A percentile compares a stretch with the other conserved stretches of the same genome.
Evolutionary conservation across 2,113 vertebrate species (phyloP).

Genomic region (Chrysochloris asiatica): DNA sequence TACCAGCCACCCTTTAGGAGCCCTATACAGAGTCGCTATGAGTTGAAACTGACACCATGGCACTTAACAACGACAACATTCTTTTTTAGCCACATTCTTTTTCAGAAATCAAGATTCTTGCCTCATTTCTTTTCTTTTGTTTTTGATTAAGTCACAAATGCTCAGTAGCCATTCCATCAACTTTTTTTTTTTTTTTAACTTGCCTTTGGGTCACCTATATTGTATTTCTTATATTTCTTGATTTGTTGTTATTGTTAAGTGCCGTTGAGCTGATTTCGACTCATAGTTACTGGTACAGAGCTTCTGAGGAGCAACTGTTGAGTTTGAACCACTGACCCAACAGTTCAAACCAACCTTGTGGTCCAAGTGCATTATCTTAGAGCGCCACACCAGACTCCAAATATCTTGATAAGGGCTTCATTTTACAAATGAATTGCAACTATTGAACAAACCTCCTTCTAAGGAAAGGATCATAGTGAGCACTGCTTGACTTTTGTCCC

Average conservation of each 20-base stretch:
- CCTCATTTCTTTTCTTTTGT: not conserved
- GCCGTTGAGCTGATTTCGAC: too few relatives aligned
- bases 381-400: too few relatives aligned
- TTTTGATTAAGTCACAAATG: not conserved
- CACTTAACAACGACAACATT: too few relatives aligned
- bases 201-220: not conserved
- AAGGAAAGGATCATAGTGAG: not conserved
- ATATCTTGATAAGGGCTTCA: constrained; percentile 11
- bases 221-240: not conserved
- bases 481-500: not conserved
- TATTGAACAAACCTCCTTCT: not conserved
- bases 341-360: too few relatives aligned
- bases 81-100: not conserved
- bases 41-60: too few relatives aligned
- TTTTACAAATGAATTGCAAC: not conserved
- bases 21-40: too few relatives aligned
- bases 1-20: too few relatives aligned
- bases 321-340: too few relatives aligned
- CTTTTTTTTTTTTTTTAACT: constrained; percentile 35
- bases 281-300: too few relatives aligned
- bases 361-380: too few relatives aligned
- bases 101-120: not conserved
- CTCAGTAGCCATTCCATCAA: not conserved
- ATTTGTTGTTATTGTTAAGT: too few relatives aligned
- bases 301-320: too few relatives aligned